Conservation (phyloP, 2,797 vertebrate species). For the Parauchenoglanis punctatus region DNA sequence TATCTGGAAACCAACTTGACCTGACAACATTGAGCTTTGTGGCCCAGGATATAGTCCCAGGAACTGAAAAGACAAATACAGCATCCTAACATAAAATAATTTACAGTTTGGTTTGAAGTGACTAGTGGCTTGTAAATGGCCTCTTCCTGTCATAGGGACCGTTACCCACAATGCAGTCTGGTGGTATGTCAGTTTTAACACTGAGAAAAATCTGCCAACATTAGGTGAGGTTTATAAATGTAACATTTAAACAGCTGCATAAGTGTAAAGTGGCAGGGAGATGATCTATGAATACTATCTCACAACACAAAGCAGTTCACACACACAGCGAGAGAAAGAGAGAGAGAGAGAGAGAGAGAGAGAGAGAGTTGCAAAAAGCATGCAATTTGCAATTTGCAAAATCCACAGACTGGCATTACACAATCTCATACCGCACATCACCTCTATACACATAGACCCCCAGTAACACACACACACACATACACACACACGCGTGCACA, state of each 20-base stretch:
- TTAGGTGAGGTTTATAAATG: not conserved
- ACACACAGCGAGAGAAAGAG: not conserved
- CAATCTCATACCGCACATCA: constrained; percentile 23
- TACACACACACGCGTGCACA: constrained; percentile 21
- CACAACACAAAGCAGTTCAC: not conserved
- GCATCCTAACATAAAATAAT: not conserved
- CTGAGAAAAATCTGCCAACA: not conserved
- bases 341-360: not conserved
- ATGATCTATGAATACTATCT: constrained; percentile 5
- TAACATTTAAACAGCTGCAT: not conserved
- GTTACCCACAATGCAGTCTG: not conserved
- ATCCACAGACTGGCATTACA: not conserved
- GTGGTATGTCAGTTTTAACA: not conserved
- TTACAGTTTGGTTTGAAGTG: not conserved
- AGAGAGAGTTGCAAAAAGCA: not conserved
- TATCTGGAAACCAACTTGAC: not conserved
- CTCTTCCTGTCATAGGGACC: not conserved
- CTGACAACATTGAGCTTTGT: not conserved
- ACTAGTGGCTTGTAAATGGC: not conserved
- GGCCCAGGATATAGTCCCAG: not conserved
- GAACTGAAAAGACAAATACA: not conserved
- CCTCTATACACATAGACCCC: constrained; percentile 1
- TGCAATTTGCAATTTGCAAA: constrained; percentile 3
- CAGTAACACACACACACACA: constrained; percentile 24
- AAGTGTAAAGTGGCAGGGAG: not conserved